Evolutionary conservation across 1,140 invertebrate species (phyloP), one percentile per base, ranked within the genome.

Genomic region (Dufourea novaeangliae): DNA sequence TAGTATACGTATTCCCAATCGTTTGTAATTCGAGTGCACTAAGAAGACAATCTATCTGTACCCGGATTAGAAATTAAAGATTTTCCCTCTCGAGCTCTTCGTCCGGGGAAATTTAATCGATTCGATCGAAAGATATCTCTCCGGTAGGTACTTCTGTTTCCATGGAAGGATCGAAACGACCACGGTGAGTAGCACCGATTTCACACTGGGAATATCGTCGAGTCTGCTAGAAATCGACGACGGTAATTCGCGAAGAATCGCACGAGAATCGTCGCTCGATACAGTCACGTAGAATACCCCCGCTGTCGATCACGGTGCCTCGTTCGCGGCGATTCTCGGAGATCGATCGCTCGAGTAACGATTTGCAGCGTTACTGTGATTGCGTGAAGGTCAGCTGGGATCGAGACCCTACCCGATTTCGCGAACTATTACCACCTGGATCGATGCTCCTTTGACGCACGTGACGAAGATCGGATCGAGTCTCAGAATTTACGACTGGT

Each of bases 241-340:
- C 62, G 67, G 71, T 74, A 79, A 87, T 87, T 80, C 79, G 57
- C 64, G 72, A 72, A 59, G 70, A 79, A 76, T 72, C 67, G 68
- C 73, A 61, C 63, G 71, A 84, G 46, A 88, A 86, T 87, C 66
- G 78, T 78, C 78, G 70, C 71, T 82, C 80, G 64, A 88, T 87
- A 77, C 75, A 79, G 79, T 88, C 87, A 88, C 84, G 86, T 88
- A 88, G 61, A 72, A 32, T 68, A n/a, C n/a, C 50, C 78, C 50
- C 72, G 71, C 63, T 54, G 67, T 44, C 37, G 72, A 80, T 80
- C 59, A 57, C 56, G 37, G 22, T 39, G 27, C 22, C 57, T 63
- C 46, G 44, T 79, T 75, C 80, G 69, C 54, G 52, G 54, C 54
- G 73, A 83, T 83, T 54, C 50, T 20, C 78, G 52, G 56, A 61